These are phyloP conservation scores for Meloe dianella DNA, from an alignment of 2,888 invertebrate genomes.

Conservation along the genomic window DNA sequence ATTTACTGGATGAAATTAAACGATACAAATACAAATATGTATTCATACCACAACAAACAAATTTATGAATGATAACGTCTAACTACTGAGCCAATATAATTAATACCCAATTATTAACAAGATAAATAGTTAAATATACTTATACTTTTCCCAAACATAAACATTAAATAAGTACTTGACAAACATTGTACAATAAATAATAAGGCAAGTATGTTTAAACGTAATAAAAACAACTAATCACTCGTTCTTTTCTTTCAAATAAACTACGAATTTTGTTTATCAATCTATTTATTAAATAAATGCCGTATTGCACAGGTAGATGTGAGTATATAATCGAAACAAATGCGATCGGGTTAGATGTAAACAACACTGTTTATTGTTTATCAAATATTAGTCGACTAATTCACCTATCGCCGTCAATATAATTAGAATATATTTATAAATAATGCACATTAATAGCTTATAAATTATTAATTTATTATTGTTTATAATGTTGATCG, in stretches of 20 bases:
- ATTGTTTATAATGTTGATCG: constrained; percentile 41
- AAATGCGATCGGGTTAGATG: constrained; percentile 51
- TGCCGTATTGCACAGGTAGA: not conserved
- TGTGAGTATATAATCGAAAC: constrained; percentile 39
- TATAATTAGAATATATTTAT: constrained; percentile 49
- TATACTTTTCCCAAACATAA: constrained; percentile 43
- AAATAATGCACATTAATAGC: constrained; percentile 18
- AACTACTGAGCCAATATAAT: constrained; percentile 47
- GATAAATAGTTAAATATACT: constrained; percentile 47
- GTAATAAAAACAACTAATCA: constrained; percentile 31
- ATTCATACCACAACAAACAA: constrained; percentile 30
- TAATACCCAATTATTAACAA: constrained; percentile 47
- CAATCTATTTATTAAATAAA: not conserved
- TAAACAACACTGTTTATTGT: constrained; percentile 50
- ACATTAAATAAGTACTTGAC: constrained; percentile 44
- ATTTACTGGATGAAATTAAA: constrained; percentile 18
- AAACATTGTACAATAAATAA: constrained; percentile 39
- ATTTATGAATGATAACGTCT: constrained; percentile 39
- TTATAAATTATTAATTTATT: constrained; percentile 41
- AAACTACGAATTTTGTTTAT: constrained; percentile 16
- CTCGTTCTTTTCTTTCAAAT: constrained; percentile 22
- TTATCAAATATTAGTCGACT: constrained; percentile 54
- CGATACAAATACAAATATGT: constrained; percentile 33
- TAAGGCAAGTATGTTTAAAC: constrained; percentile 31
- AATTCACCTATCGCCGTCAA: constrained; percentile 52